Conservation (phyloP, 2,797 vertebrate genomes). For the Helarctos malayanus region DNA sequence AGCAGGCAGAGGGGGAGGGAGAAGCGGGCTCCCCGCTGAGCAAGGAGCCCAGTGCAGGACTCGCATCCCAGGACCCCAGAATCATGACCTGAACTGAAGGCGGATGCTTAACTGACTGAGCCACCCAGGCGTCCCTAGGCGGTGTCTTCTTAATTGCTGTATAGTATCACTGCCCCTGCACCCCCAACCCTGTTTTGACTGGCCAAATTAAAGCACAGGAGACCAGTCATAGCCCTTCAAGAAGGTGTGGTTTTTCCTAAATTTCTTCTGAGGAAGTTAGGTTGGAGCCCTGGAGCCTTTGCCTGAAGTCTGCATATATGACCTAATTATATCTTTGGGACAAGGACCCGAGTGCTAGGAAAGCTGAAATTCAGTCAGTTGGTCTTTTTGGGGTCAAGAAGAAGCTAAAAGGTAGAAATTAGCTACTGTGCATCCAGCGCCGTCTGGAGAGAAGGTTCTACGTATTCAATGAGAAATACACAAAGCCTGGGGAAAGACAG, state of each 20-base stretch:
- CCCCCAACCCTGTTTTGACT: background rate
- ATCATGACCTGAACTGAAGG: background rate
- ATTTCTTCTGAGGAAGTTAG: constrained; percentile 30
- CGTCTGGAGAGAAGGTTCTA: background rate
- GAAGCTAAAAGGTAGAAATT: background rate
- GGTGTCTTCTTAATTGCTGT: background rate
- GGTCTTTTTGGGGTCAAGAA: background rate
- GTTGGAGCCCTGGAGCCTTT: background rate
- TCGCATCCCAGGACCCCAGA: background rate
- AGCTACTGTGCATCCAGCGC: background rate
- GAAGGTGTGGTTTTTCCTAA: background rate
- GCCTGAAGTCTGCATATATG: background rate
- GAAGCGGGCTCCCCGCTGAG: background rate
- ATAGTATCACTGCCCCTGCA: background rate
- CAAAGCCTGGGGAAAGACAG: background rate
- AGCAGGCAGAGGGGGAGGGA: background rate
- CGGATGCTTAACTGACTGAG: background rate
- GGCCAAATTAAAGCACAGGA: background rate
- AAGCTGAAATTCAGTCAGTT: background rate
- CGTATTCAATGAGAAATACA: background rate
- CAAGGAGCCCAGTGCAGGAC: background rate
- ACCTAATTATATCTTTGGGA: background rate
- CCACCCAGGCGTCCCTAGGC: background rate
- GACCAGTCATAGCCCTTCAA: background rate
- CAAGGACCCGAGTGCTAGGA: background rate